Conservation (phyloP, 2,797 vertebrate species). For the Myoxocephalus aenaeus region DNA sequence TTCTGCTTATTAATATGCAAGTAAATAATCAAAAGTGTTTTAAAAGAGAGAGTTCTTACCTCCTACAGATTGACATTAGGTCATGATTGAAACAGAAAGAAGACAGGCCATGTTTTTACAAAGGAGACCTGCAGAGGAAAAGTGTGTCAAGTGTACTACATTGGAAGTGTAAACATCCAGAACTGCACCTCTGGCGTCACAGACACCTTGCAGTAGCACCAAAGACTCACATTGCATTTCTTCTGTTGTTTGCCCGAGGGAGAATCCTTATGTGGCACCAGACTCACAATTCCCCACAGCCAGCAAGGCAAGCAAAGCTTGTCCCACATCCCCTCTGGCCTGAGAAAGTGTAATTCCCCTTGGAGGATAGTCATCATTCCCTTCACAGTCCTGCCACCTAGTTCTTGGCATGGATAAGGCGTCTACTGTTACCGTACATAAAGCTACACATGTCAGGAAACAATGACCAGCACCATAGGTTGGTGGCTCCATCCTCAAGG, state of each 20-base stretch:
- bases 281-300: constrained; percentile 33
- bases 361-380: constrained; percentile 46
- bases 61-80: constrained; percentile 38
- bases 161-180: constrained; percentile 33
- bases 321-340: constrained; percentile 39
- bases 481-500: constrained; percentile 18
- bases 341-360: constrained; percentile 37
- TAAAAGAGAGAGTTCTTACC: constrained; percentile 22
- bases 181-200: constrained; percentile 28
- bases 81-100: constrained; percentile 30
- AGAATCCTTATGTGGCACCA: constrained; percentile 22
- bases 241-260: constrained; percentile 37
- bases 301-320: constrained; percentile 21
- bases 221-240: constrained; percentile 17
- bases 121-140: constrained; percentile 26
- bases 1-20: constrained; percentile 18
- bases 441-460: constrained; percentile 41
- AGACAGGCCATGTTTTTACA: constrained; percentile 10
- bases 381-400: constrained; percentile 37
- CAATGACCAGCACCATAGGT: constrained; percentile 25
- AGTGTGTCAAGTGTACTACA: constrained; percentile 17
- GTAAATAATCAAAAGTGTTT: constrained; percentile 8
- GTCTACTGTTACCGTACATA: constrained; percentile 47
- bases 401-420: constrained; percentile 31
- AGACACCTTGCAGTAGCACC: constrained; percentile 23